Conservation (phyloP, 2,113 vertebrate species). For the Bolborhynchus lineola region DNA sequence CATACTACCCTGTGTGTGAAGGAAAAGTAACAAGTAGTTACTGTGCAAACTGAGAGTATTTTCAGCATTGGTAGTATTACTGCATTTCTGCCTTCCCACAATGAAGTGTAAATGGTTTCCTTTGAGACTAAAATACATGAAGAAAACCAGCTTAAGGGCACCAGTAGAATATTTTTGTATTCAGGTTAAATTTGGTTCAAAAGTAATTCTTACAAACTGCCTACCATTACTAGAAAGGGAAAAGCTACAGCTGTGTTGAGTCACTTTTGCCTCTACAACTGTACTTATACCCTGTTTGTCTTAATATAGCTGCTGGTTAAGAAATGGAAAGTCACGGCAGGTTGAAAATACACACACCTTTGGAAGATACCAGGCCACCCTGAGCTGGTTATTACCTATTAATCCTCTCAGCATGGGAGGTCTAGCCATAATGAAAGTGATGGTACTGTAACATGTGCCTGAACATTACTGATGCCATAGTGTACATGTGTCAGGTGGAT, state of each 20-base stretch:
- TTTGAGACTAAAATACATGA: constrained; percentile 60
- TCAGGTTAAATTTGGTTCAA: not conserved
- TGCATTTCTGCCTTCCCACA: not conserved
- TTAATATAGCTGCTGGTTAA: not conserved
- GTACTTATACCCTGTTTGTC: not conserved
- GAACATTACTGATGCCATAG: not conserved
- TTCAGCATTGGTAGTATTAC: constrained; percentile 8
- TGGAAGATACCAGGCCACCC: constrained; percentile 18
- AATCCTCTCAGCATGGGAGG: constrained; percentile 1
- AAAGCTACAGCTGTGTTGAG: not conserved
- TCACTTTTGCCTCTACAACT: not conserved
- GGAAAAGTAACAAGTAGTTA: constrained; percentile 43
- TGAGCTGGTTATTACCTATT: constrained; percentile 4
- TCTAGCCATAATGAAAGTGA: not conserved
- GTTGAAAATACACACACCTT: constrained; percentile 8
- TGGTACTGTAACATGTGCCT: constrained; percentile 18
- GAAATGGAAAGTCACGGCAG: not conserved
- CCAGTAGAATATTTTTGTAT: constrained; percentile 33
- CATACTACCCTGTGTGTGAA: not conserved
- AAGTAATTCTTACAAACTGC: not conserved
- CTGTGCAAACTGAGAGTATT: constrained; percentile 50
- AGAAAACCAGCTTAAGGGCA: constrained; percentile 41
- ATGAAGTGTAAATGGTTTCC: constrained; percentile 60
- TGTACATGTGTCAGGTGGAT: not conserved
- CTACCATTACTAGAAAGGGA: not conserved